phyloP scores from a whole-genome alignment of 2,888 invertebrate species.

The Phalangium opilio region DNA sequence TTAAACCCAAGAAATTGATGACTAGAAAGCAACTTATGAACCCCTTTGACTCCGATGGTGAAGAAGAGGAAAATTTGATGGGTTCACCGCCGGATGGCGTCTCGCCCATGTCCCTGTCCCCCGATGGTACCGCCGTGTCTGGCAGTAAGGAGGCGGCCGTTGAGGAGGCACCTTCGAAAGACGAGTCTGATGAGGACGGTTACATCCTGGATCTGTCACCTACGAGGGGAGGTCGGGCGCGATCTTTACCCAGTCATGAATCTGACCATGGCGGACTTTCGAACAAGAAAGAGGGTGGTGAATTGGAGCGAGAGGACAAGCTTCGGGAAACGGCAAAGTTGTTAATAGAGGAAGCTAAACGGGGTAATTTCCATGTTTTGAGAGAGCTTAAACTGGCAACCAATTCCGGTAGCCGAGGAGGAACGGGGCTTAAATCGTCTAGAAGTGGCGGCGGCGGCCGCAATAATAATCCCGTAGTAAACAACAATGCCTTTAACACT shows the following conservation, averaged over 20 bases:
- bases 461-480: no score
- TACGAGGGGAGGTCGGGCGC: not conserved
- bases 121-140: not conserved
- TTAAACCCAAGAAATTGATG: constrained; percentile 43
- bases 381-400: not conserved
- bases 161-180: no score
- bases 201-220: not conserved
- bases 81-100: not conserved
- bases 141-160: no score
- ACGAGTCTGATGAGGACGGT: not conserved
- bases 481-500: no score
- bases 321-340: not conserved
- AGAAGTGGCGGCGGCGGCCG: no score
- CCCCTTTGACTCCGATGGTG: constrained; percentile 80
- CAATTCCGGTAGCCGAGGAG: not conserved
- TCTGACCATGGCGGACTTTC: no score
- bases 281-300: no score
- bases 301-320: not conserved
- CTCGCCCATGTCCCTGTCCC: not conserved
- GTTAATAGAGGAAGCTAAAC: not conserved
- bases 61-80: constrained; percentile 38
- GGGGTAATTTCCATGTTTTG: no score
- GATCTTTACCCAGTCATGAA: not conserved
- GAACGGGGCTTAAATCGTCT: not conserved
- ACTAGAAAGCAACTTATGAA: constrained; percentile 69